Base-by-base conservation (phyloP, 2,113 vertebrate genomes). In the Antigone vipio region DNA sequence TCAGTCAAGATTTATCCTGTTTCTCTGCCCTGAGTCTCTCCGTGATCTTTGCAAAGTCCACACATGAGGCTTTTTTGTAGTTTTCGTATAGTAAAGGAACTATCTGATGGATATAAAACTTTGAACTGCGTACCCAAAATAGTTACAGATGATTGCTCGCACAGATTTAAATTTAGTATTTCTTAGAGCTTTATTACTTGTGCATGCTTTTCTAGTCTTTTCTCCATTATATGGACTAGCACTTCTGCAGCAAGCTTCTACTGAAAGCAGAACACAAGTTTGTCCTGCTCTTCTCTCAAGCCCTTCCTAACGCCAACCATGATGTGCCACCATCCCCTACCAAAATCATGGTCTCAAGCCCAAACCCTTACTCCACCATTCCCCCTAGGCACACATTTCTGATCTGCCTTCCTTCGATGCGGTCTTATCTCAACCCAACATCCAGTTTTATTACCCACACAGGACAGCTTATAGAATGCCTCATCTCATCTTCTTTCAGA, bases 51-150 rank as follows among this genome's bases (percentile, higher is more conserved):
- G 47, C 15, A 2, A 73, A 69, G 35, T 5, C 42, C 45, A 68
- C 15, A 29, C 5, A 10, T 0, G 0, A 49, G 23, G 27, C 11
- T 26, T 40, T 69, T 52, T 42, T 35, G 8, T 15, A 47, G 9
- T 30, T 64, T 72, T 68, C 20, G 52, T 72, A 50, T 12, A 85
- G 11, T 9, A 88, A n/a, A 9, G 8, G 35, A 74, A 62, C 3
- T 12, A 18, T 38, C 69, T 35, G 9, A 42, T 7, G 5, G 27
- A 69, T 38, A 26, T 6, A 53, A 62, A 74, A n/a, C 15, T 53
- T 64, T 18, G 38, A 34, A 13, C 47, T 55, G 27, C 9, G 7
- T 15, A 38, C 12, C 5, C 6, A 7, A 72, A 58, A 42, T 10
- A 50, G n/a, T 50, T 42, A 42, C 6, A 26, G 15, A 42, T 50